Conservation (phyloP, 2,797 vertebrate species). For the Clarias laeviceps region DNA sequence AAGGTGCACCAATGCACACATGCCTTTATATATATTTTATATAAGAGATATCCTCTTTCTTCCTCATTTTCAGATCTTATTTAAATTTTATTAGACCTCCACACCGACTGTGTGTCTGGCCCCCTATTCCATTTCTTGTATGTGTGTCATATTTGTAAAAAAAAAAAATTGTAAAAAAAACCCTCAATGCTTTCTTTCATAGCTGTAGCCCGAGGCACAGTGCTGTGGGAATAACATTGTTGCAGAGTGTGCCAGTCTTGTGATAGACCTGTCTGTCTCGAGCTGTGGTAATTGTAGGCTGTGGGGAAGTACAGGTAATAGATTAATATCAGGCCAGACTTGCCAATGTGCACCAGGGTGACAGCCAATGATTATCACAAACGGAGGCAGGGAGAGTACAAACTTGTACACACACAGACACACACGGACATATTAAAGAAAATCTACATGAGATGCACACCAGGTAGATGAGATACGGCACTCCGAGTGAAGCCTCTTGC, state of each 20-base stretch:
- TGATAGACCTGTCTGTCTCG: slow-evolving; percentile 50
- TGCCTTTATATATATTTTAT: not conserved
- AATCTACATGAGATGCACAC: slow-evolving; percentile 27
- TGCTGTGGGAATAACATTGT: slow-evolving; percentile 50
- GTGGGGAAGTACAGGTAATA: slow-evolving; percentile 76
- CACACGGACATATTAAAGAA: slow-evolving; percentile 19
- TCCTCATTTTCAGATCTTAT: slow-evolving; percentile 36
- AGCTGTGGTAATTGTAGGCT: slow-evolving; percentile 59
- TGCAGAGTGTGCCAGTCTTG: slow-evolving; percentile 46
- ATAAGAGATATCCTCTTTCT: not conserved
- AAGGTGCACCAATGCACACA: too few relatives aligned
- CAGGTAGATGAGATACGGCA: slow-evolving; percentile 1
- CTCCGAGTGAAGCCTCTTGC: not conserved
- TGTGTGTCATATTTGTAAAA: slow-evolving; percentile 47
- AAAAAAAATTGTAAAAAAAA: not conserved
- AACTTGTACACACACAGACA: slow-evolving; percentile 22
- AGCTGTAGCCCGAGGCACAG: slow-evolving; percentile 40
- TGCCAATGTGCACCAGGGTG: slow-evolving; percentile 63
- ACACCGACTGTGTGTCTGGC: slow-evolving; percentile 13
- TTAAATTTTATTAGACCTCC: slow-evolving; percentile 27
- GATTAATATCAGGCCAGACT: slow-evolving; percentile 77
- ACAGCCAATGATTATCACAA: slow-evolving; percentile 78
- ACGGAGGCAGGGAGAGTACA: slow-evolving; percentile 55
- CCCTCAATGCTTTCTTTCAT: slow-evolving; percentile 55
- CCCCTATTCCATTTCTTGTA: slow-evolving; percentile 35